Base-by-base conservation (phyloP, 2,797 vertebrate genomes). In the Sebastes elongatus region DNA sequence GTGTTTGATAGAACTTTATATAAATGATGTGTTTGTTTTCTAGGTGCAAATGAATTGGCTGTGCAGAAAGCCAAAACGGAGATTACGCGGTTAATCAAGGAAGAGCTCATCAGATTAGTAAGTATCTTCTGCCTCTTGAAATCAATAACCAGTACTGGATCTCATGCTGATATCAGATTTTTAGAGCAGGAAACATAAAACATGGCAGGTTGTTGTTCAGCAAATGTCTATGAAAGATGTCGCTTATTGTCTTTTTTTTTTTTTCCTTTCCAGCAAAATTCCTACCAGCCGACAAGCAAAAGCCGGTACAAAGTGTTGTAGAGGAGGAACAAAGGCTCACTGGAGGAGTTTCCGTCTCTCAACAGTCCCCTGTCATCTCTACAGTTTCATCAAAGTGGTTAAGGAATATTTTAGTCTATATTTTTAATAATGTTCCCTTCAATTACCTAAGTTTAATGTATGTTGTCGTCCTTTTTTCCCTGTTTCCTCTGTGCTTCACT, bases 241-340 rank as follows among this genome's bases (percentile, higher is more conserved):
- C 6, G 3, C 35, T 83, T 11, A 90, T 23, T 71, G 2, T 49
- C 5, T 71, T 35, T 33, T 33, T 33, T 69, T 63, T 46, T 30
- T 63, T 30, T 11, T 64, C 14, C 28, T 23, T 94, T 93, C 4
- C 92, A 99, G 99, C 98, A 99, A 99, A 99, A 99, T 92, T 99
- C 98, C 10, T 99, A 99, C 95, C 98, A 99, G 94, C 99, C 98
- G n/a, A 98, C 98, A 75, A 99, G 97, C 96, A 99, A 99, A 96
- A 97, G 98, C 94, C 96, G 99, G 85, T 99, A 99, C 96, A 99
- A 99, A 95, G 99, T 99, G 88, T 92, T 99, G 92, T 99, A 97
- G 95, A 94, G 84, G 77, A 63, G 32, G 62, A 68, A 10, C 7
- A 14, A 1, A 32, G 28, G 38, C 27, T 57, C 20, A 0, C 28